A percentile compares a stretch with the other conserved stretches of the same genome.
Conservation (phyloP, 2,797 vertebrate genomes). For the Sciurus vulgaris region DNA sequence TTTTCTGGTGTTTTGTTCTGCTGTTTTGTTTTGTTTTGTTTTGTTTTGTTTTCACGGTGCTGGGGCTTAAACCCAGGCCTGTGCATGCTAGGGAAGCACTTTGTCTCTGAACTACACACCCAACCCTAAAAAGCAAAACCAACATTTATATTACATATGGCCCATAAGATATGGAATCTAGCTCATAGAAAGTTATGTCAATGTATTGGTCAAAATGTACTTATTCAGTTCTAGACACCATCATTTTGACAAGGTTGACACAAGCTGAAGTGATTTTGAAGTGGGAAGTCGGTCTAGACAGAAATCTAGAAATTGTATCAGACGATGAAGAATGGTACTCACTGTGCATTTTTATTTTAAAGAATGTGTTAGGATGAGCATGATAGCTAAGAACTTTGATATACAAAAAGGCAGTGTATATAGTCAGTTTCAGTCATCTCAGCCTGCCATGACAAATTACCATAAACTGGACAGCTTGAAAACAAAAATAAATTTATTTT, state of each 20-base stretch:
- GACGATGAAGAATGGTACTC: background rate
- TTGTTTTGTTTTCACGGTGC: background rate
- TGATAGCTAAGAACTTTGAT: background rate
- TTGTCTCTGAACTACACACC: background rate
- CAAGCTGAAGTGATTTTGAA: background rate
- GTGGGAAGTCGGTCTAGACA: background rate
- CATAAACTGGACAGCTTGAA: background rate
- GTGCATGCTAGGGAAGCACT: background rate
- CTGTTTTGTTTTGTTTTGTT: background rate
- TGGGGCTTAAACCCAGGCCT: background rate
- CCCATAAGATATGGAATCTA: background rate
- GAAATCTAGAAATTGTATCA: background rate
- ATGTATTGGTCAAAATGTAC: background rate
- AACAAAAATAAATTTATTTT: background rate
- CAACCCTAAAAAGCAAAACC: background rate
- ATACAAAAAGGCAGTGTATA: background rate
- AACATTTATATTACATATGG: background rate
- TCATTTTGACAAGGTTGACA: background rate
- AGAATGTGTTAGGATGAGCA: background rate
- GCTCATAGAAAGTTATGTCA: background rate
- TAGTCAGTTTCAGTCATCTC: background rate
- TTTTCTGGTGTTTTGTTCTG: background rate
- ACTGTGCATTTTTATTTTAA: background rate
- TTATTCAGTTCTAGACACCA: background rate
- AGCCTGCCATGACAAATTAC: background rate